These are phyloP conservation scores for Campaea margaritaria DNA, from an alignment of 2,888 invertebrate genomes.

Conservation along the genomic window DNA sequence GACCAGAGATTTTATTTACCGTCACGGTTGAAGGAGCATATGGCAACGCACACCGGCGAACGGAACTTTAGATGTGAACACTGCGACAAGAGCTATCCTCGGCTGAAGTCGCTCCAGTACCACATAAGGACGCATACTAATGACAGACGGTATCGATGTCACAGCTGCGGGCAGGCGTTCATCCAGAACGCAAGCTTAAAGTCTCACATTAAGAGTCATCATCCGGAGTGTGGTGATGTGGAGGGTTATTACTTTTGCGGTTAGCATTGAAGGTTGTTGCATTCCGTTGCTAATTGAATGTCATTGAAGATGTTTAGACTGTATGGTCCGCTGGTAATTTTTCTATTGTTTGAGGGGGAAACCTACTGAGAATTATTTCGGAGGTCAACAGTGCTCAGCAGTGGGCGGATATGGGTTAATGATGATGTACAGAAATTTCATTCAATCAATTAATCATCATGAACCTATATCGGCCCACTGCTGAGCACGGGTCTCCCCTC, in stretches of 20 bases:
- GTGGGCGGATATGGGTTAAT: too few species aligned
- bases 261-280: background rate
- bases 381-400: too few species aligned
- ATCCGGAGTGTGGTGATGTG: constrained; percentile 75
- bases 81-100: constrained; percentile 86
- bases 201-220: constrained; percentile 85
- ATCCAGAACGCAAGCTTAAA: constrained; percentile 86
- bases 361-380: too few species aligned
- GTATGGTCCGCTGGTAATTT: too few species aligned
- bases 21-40: constrained; percentile 77
- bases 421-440: too few species aligned
- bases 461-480: too few species aligned
- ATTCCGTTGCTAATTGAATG: too few species aligned
- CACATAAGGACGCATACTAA: constrained; percentile 86
- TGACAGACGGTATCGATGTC: constrained; percentile 83
- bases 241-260: constrained; percentile 26
- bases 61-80: constrained; percentile 84
- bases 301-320: too few species aligned
- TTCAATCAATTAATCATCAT: too few species aligned
- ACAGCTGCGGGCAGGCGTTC: constrained; percentile 84
- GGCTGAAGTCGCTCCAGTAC: constrained; percentile 85
- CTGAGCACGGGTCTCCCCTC: too few species aligned
- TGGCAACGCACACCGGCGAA: constrained; percentile 83
- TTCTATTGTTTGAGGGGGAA: too few species aligned
- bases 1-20: constrained; percentile 81